Base-by-base conservation (phyloP, 2,797 vertebrate genomes). In the Cyclopterus lumpus region DNA sequence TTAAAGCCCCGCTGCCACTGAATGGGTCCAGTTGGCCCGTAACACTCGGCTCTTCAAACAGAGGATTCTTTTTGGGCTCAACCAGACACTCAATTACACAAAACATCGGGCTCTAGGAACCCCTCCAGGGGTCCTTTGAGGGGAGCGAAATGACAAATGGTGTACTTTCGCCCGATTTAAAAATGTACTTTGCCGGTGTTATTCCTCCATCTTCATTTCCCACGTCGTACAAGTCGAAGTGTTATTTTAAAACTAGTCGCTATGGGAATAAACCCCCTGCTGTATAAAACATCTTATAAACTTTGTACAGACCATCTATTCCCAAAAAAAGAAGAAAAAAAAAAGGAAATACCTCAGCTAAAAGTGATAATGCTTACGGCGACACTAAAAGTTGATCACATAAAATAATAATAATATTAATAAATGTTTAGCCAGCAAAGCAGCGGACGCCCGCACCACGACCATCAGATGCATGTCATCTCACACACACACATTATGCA, bases 1-100 rank as follows among this genome's bases (percentile, higher is more conserved):
- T 87, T 88, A 91, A 90, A 89, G 85, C 76, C 71, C 86, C 18
- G 18, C 58, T 80, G 77, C 70, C 30, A 46, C 71, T 89, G 80
- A 90, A 86, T 80, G 80, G 79, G 22, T 66, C 68, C 76, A 54
- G 62, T 71, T 40, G 83, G 80, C 63, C 86, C 18, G 71, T 83
- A 86, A 88, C 88, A 87, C 66, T 0, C 14, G 6, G 71, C 57
- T 63, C 63, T 80, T 80, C 68, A 79, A 81, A 83, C 10, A 78
- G 70, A 60, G 44, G 73, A 81, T 76, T 84, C 67, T 75, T 77
- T 69, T 63, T n/a, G n/a, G 70, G 26, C 54, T 59, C 38, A 76
- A 40, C 34, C 2, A 24, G 4, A 74, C 58, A 34, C 28, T 26
- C 18, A 18, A 30, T 16, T 4, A 49, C 22, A 69, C 28, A 57